These are phyloP conservation scores for Malacoraja senta DNA, from an alignment of 2,797 vertebrate genomes.

Conservation along the genomic window DNA sequence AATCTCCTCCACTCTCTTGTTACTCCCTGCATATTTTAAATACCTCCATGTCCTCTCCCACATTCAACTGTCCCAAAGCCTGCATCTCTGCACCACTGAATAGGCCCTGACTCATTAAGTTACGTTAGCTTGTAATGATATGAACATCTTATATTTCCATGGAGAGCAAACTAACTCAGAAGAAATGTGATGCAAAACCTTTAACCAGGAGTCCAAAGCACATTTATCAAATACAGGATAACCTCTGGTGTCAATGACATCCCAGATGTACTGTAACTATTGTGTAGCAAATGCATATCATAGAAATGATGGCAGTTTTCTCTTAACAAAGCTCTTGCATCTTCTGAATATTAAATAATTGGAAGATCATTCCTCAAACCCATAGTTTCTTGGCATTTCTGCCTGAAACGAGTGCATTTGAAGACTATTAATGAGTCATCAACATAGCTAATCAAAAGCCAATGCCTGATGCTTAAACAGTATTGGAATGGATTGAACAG, in stretches of 20 bases:
- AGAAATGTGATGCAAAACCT: neutral
- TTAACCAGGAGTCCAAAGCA: neutral
- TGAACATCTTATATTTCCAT: neutral
- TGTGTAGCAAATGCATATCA: neutral
- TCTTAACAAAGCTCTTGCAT: neutral
- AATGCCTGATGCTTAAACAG: neutral
- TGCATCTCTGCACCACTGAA: neutral
- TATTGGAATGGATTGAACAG: neutral
- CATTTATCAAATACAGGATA: neutral
- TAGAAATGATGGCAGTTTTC: neutral
- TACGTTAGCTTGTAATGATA: neutral
- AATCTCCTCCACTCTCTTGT: neutral
- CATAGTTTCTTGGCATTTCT: neutral
- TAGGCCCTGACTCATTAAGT: neutral
- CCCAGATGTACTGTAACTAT: neutral
- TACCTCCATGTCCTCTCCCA: neutral
- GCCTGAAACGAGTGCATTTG: slow-evolving; percentile 6
- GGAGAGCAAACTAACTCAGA: neutral
- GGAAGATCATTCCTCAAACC: neutral
- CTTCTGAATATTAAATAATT: neutral
- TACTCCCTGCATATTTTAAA: neutral
- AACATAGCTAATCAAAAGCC: neutral
- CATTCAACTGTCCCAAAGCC: neutral
- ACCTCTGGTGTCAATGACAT: neutral
- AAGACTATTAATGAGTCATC: neutral